phyloP scores from a whole-genome alignment of 2,888 invertebrate genomes.

The Calameuta filiformis region DNA sequence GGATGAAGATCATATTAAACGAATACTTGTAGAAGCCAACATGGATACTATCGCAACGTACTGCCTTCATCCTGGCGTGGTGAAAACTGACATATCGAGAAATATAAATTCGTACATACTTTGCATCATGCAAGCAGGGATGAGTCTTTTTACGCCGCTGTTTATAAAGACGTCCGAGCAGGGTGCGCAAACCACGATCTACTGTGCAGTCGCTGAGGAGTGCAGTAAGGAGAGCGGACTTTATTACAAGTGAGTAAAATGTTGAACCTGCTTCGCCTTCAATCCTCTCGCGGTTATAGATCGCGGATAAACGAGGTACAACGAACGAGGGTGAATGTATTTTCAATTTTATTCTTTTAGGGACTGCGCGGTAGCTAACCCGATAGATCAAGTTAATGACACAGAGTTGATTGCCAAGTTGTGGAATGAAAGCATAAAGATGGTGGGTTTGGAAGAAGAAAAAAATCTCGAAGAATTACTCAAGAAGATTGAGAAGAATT shows the following conservation, averaged over 20 bases:
- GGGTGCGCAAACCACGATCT: slow-evolving; percentile 79
- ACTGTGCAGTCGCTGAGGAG: slow-evolving; percentile 76
- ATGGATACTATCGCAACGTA: slow-evolving; percentile 42
- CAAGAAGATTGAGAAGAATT: neutral
- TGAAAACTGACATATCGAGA: slow-evolving; percentile 61
- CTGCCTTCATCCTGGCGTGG: slow-evolving; percentile 46
- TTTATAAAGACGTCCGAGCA: slow-evolving; percentile 71
- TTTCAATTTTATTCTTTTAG: neutral
- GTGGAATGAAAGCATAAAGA: slow-evolving; percentile 11
- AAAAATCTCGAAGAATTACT: slow-evolving; percentile 1
- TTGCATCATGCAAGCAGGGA: slow-evolving; percentile 39
- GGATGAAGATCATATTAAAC: too few species aligned
- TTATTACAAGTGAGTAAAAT: slow-evolving; percentile 67
- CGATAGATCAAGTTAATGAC: slow-evolving; percentile 5
- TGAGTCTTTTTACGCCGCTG: slow-evolving; percentile 58
- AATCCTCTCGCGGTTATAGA: neutral
- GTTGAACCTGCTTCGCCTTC: neutral
- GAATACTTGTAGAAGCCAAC: slow-evolving; percentile 2
- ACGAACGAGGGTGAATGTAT: neutral
- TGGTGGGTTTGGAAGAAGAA: slow-evolving; percentile 7
- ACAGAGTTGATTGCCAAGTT: slow-evolving; percentile 3
- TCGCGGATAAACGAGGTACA: neutral
- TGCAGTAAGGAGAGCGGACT: slow-evolving; percentile 71
- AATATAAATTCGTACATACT: slow-evolving; percentile 45
- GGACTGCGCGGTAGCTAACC: neutral